phyloP scores from a whole-genome alignment of 1,140 invertebrate species.

The Lycorma delicatula region DNA sequence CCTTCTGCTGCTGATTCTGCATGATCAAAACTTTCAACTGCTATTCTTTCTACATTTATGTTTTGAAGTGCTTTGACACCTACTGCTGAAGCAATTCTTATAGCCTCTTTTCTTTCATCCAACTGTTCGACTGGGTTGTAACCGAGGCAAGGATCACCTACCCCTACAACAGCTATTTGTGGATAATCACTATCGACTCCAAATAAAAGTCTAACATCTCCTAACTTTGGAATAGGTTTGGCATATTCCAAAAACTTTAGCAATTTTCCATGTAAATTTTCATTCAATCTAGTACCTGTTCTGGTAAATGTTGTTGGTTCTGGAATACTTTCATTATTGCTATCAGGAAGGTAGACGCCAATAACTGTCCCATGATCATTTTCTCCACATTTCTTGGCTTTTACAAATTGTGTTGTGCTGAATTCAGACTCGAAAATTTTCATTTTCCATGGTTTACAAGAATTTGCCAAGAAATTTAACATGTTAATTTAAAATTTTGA shows the following conservation, averaged over 20 bases:
- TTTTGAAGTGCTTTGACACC: constrained; percentile 46
- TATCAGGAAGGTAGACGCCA: too few relatives aligned
- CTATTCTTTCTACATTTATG: constrained; percentile 52
- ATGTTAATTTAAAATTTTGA: too few relatives aligned
- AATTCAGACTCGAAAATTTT: too few relatives aligned
- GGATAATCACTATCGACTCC: constrained; percentile 46
- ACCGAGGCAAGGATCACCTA: constrained; percentile 52
- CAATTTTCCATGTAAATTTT: constrained; percentile 15
- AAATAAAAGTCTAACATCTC: constrained; percentile 38
- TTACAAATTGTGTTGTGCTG: too few relatives aligned
- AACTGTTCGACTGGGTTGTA: constrained; percentile 55
- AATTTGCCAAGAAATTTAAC: too few relatives aligned
- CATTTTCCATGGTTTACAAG: too few relatives aligned
- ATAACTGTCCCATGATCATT: too few relatives aligned
- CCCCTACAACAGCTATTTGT: constrained; percentile 56
- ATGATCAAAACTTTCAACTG: constrained; percentile 59
- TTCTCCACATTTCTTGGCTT: too few relatives aligned
- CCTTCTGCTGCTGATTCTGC: constrained; percentile 70
- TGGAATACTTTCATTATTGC: not conserved
- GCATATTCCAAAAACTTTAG: constrained; percentile 26
- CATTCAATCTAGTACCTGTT: constrained; percentile 14
- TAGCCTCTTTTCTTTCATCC: constrained; percentile 57
- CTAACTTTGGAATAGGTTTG: constrained; percentile 38
- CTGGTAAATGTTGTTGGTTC: constrained; percentile 4
- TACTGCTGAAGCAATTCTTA: constrained; percentile 60